A percentile compares a stretch with the other conserved stretches of the same genome.
Evolutionary conservation across 2,888 invertebrate species (phyloP).

Genomic region (Spisula solida): DNA sequence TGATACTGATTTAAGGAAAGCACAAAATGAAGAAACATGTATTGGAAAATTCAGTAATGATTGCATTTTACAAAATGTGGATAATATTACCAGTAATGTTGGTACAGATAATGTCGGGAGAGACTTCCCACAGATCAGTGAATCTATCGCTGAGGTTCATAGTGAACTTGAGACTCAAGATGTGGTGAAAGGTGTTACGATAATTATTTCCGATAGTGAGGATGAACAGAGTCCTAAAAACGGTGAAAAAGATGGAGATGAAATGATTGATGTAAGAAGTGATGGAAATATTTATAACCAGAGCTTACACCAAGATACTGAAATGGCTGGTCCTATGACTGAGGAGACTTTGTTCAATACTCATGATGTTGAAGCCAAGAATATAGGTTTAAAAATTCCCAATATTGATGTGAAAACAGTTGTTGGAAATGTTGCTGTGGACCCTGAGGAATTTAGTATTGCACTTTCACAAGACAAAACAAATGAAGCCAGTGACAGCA

Average conservation of each 20-base stretch:
- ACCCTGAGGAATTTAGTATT: conserved; percentile 59
- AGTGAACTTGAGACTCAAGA: not conserved
- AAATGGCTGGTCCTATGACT: not conserved
- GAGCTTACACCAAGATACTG: not conserved
- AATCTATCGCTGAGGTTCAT: not conserved
- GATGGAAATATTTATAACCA: not conserved
- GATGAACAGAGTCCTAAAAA: not conserved
- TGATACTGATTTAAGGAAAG: not conserved
- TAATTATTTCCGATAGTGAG: not conserved
- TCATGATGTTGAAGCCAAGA: not conserved
- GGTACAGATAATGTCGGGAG: not conserved
- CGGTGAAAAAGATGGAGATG: not conserved
- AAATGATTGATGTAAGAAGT: not conserved
- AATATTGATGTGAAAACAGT: conserved; percentile 45
- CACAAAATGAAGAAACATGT: not conserved
- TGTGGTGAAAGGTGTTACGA: not conserved
- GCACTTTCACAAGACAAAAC: conserved; percentile 53
- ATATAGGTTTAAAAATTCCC: conserved; percentile 49
- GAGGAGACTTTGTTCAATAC: not conserved
- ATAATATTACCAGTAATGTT: not conserved
- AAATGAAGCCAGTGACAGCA: not conserved
- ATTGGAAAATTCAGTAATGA: not conserved
- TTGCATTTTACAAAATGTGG: not conserved
- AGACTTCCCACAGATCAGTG: too few species aligned
- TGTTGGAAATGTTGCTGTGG: conserved; percentile 37